Evolutionary conservation across 1,140 invertebrate species (phyloP).

Genomic region (Eupristina koningsbergeri): DNA sequence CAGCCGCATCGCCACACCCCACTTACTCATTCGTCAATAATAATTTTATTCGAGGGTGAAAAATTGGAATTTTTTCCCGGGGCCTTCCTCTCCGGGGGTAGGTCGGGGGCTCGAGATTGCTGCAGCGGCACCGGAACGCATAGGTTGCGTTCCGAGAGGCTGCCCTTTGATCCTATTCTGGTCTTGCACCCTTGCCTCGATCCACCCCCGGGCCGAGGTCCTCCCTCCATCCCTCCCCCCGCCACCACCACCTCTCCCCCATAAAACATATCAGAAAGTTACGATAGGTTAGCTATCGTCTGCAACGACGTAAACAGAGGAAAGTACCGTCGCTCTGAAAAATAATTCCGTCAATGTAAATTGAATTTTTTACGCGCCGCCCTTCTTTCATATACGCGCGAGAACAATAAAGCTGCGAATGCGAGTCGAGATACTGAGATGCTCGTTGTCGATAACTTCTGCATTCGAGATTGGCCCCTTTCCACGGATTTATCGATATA

Average conservation of each 20-base stretch:
- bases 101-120: slow-evolving; percentile 1
- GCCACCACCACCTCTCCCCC: not conserved
- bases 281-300: not conserved
- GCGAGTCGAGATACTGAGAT: slow-evolving; percentile 9
- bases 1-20: slow-evolving; percentile 48
- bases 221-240: not conserved
- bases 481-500: not conserved
- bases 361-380: slow-evolving; percentile 44
- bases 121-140: too few relatives aligned
- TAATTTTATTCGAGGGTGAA: slow-evolving; percentile 70
- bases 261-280: slow-evolving; percentile 39
- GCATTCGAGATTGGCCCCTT: not conserved
- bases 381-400: not conserved
- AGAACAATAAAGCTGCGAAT: slow-evolving; percentile 39
- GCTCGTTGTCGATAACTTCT: not conserved
- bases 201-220: not conserved
- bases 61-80: slow-evolving; percentile 62
- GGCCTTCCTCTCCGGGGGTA: not conserved
- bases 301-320: not conserved
- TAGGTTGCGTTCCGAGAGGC: not conserved
- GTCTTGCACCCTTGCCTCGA: too few relatives aligned
- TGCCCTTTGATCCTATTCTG: slow-evolving; percentile 28
- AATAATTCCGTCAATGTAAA: slow-evolving; percentile 36
- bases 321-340: not conserved
- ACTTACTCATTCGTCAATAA: slow-evolving; percentile 71